Conservation (phyloP, 1,140 invertebrate genomes). For the Cyclina sinensis region DNA sequence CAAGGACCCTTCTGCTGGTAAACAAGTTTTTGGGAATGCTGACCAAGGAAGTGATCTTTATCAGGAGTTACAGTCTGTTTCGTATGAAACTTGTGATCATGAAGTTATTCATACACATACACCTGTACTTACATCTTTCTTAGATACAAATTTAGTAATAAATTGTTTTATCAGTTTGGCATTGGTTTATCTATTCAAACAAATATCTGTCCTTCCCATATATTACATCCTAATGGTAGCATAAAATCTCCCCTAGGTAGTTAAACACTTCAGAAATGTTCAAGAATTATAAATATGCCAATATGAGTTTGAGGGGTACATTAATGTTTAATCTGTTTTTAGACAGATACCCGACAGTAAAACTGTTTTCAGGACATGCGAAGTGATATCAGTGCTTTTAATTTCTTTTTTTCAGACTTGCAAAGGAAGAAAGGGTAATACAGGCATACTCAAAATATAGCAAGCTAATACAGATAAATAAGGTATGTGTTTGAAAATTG, state of each 20-base stretch:
- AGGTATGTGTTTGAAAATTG: no score
- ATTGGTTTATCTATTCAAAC: background rate
- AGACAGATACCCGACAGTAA: background rate
- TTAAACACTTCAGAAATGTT: background rate
- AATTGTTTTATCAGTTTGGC: background rate
- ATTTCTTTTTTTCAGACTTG: background rate
- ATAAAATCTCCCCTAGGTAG: background rate
- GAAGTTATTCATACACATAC: background rate
- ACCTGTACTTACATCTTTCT: background rate
- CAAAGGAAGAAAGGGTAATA: background rate
- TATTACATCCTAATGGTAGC: background rate
- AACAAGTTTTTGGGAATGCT: no score
- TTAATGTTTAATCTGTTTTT: background rate
- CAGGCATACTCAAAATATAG: no score
- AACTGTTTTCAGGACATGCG: no score
- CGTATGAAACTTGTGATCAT: no score
- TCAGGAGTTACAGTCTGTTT: no score
- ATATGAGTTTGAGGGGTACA: background rate
- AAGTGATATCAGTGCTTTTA: background rate
- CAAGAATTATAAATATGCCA: slow-evolving; percentile 10
- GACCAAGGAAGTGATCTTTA: no score
- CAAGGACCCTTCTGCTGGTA: no score
- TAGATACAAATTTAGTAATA: background rate
- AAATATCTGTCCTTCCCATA: background rate
- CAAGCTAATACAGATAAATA: no score